These are phyloP conservation scores for Regulus satrapa DNA, from an alignment of 2,113 vertebrate species.

Conservation along the genomic window DNA sequence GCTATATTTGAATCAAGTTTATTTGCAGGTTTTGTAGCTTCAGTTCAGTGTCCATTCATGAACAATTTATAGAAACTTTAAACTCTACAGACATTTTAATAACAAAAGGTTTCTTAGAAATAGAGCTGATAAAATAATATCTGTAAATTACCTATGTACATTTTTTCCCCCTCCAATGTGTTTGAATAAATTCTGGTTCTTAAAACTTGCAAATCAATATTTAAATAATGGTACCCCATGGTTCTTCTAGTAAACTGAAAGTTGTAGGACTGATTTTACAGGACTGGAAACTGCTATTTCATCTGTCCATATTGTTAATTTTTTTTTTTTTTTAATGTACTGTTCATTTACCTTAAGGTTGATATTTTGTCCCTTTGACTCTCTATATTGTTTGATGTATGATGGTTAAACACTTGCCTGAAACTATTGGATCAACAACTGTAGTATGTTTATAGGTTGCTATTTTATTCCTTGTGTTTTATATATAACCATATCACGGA, in stretches of 20 bases:
- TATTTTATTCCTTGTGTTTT: background rate
- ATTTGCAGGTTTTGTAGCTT: background rate
- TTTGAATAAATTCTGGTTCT: background rate
- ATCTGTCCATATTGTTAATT: background rate
- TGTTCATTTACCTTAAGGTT: background rate
- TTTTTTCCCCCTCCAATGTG: background rate
- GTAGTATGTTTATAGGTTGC: background rate
- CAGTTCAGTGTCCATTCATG: background rate
- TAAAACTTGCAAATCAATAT: background rate
- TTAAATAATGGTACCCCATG: background rate
- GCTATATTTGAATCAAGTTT: background rate
- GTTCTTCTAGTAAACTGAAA: background rate
- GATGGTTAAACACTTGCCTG: background rate
- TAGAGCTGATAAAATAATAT: background rate
- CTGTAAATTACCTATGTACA: background rate
- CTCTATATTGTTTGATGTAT: background rate
- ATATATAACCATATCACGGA: background rate
- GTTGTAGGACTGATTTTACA: background rate
- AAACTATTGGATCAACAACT: background rate
- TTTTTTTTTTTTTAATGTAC: too few species aligned
- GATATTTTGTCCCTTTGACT: background rate
- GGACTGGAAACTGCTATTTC: background rate
- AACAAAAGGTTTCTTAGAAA: background rate
- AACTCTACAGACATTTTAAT: background rate
- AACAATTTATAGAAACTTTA: background rate